Conservation (phyloP, 2,113 vertebrate species). For the Oenanthe melanoleuca region DNA sequence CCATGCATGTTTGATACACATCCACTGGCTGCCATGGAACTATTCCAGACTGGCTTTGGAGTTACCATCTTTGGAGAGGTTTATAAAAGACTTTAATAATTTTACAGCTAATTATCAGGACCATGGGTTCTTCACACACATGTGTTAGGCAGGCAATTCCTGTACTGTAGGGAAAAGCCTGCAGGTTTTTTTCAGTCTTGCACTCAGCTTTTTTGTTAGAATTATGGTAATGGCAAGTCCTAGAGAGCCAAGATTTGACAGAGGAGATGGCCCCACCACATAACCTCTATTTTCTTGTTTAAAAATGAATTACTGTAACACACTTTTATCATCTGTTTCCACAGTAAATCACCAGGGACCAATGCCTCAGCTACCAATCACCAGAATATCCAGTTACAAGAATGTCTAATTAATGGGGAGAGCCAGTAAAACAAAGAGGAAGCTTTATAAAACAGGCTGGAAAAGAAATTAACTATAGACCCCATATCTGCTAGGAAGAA, state of each 20-base stretch:
- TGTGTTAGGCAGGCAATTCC: neutral
- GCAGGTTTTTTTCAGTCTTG: neutral
- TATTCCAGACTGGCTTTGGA: neutral
- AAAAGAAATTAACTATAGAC: slow-evolving; percentile 62
- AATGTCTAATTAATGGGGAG: slow-evolving; percentile 59
- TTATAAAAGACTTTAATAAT: neutral
- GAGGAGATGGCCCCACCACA: neutral
- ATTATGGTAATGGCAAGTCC: neutral
- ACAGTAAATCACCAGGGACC: neutral
- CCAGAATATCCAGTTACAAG: slow-evolving; percentile 56
- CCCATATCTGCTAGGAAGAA: slow-evolving; percentile 45
- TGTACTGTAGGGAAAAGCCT: neutral
- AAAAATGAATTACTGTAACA: neutral
- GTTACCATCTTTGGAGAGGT: neutral
- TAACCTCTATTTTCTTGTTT: neutral
- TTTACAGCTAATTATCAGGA: neutral
- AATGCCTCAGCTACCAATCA: slow-evolving; percentile 37
- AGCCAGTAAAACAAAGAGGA: slow-evolving; percentile 53
- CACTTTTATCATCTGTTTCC: slow-evolving; percentile 49
- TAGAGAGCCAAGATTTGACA: neutral
- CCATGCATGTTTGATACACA: neutral
- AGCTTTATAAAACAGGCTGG: slow-evolving; percentile 53
- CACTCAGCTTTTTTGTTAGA: neutral
- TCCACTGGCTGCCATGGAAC: neutral
- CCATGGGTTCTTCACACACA: neutral